These are phyloP conservation scores for Amphiprion clarkii DNA, from an alignment of 2,797 vertebrate genomes.

Conservation along the genomic window DNA sequence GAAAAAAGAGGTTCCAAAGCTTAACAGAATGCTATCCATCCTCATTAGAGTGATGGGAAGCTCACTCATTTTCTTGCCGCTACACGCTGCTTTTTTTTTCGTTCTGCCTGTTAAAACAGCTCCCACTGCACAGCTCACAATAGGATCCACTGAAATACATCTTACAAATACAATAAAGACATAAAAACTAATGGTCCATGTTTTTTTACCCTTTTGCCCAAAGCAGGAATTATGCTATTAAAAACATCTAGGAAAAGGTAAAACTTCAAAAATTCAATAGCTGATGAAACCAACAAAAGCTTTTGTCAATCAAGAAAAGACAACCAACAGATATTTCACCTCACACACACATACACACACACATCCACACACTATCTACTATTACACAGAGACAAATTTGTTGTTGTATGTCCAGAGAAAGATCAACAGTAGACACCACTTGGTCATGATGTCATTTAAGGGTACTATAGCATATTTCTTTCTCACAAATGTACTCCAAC, in stretches of 20 bases:
- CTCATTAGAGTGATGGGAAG: slow-evolving; percentile 67
- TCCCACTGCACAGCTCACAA: neutral
- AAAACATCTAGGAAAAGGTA: too few relatives aligned
- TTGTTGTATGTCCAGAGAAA: slow-evolving; percentile 25
- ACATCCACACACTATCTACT: neutral
- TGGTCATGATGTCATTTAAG: slow-evolving; percentile 53
- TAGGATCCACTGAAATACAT: slow-evolving; percentile 9
- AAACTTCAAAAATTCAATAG: neutral
- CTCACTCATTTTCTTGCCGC: slow-evolving; percentile 48
- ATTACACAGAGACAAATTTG: slow-evolving; percentile 45
- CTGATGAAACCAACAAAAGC: too few relatives aligned
- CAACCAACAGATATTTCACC: neutral
- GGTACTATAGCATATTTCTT: slow-evolving; percentile 28
- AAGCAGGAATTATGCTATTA: too few relatives aligned
- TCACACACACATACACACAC: neutral
- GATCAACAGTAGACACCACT: slow-evolving; percentile 57
- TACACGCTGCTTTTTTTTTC: slow-evolving; percentile 21
- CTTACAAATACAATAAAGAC: slow-evolving; percentile 3
- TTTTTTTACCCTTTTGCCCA: too few relatives aligned
- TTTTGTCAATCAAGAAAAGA: neutral
- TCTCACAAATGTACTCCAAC: neutral
- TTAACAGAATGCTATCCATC: slow-evolving; percentile 67
- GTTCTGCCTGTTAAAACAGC: slow-evolving; percentile 31
- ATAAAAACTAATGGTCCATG: neutral
- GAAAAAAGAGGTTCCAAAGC: slow-evolving; percentile 26